Percentiles rank a stretch among this genome's conserved stretches.
phyloP scores from a whole-genome alignment of 2,888 invertebrate genomes.

The Apamea epomidion region DNA sequence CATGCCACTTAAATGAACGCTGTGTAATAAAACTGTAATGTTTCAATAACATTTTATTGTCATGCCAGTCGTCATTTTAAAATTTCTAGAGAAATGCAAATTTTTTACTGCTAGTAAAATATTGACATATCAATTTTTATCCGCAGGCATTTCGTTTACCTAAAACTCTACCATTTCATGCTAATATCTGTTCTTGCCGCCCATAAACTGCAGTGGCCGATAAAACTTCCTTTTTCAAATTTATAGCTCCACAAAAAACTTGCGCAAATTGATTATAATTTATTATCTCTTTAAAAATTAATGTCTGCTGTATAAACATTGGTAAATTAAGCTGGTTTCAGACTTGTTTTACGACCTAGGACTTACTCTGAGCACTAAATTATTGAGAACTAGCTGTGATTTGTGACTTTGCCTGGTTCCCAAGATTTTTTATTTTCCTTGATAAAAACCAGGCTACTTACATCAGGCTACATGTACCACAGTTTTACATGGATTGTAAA shows the following conservation, averaged over 20 bases:
- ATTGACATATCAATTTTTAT: background rate
- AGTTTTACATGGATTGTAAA: background rate
- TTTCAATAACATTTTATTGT: background rate
- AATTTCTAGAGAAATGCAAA: background rate
- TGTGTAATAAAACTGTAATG: no score
- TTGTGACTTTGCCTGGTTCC: background rate
- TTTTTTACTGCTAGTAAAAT: conserved; percentile 1
- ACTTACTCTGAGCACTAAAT: conserved; percentile 55
- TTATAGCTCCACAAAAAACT: conserved; percentile 56
- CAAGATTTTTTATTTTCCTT: background rate
- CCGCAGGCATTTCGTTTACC: background rate
- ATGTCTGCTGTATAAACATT: conserved; percentile 59
- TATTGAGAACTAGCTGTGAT: conserved; percentile 28
- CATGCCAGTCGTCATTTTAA: background rate
- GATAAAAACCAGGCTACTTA: background rate
- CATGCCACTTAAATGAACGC: background rate
- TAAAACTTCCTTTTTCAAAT: conserved; percentile 33
- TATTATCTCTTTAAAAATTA: conserved; percentile 64
- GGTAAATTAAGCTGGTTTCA: conserved; percentile 50
- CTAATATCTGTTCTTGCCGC: conserved; percentile 17
- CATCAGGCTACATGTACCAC: background rate
- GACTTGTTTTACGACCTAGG: conserved; percentile 48
- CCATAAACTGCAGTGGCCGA: conserved; percentile 12
- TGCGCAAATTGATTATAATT: conserved; percentile 67
- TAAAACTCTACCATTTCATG: background rate